These are phyloP conservation scores for Pseudocheirus occidentalis DNA, from an alignment of 2,797 vertebrate species.

Conservation along the genomic window DNA sequence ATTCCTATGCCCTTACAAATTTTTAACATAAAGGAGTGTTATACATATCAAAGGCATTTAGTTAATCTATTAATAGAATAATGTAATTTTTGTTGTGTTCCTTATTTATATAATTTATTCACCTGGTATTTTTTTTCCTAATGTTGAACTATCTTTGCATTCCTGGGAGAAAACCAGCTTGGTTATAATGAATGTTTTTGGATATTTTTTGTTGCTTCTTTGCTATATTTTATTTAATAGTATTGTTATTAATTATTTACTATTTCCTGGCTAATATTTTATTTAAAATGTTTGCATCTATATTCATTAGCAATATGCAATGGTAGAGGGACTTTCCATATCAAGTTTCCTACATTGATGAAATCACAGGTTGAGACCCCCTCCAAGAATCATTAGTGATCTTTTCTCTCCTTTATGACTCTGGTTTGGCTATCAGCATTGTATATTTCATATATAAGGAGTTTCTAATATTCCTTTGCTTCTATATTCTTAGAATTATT, in stretches of 20 bases:
- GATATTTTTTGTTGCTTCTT: not conserved
- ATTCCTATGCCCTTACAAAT: not conserved
- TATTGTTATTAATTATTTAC: constrained; percentile 25
- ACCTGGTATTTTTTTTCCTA: not conserved
- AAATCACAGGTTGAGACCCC: not conserved
- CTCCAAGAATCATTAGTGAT: not conserved
- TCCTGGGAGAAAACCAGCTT: not conserved
- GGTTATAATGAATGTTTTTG: not conserved
- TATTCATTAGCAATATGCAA: not conserved
- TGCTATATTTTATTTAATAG: not conserved
- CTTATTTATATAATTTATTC: not conserved
- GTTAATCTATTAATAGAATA: not conserved
- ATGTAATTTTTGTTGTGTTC: not conserved
- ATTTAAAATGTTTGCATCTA: not conserved
- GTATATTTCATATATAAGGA: not conserved
- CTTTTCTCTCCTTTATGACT: not conserved
- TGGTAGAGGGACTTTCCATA: not conserved
- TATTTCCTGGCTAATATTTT: not conserved
- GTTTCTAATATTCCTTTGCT: not conserved
- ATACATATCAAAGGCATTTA: not conserved
- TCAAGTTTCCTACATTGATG: not conserved
- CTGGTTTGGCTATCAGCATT: not conserved
- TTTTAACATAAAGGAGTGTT: not conserved
- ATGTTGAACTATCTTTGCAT: not conserved
- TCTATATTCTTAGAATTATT: not conserved